These are phyloP conservation scores for Corvus hawaiiensis DNA, from an alignment of 2,113 vertebrate genomes.

Conservation along the genomic window DNA sequence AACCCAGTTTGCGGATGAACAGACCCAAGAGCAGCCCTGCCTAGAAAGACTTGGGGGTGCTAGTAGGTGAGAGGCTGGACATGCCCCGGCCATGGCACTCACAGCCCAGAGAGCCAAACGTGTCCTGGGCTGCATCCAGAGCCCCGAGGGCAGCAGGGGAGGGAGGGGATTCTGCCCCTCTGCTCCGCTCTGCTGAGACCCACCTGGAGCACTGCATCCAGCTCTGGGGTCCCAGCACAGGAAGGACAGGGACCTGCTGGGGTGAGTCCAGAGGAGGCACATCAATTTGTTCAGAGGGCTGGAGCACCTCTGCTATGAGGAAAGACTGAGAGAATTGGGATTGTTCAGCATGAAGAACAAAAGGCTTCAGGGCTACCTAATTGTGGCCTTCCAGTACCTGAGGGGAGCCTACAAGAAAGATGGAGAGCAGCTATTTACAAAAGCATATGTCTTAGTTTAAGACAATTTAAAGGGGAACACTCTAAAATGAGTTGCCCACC, in stretches of 20 bases:
- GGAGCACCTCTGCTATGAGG: rapidly evolving
- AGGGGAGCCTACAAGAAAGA: neutral
- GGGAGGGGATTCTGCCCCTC: neutral
- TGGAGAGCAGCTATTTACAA: neutral
- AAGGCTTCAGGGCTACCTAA: neutral
- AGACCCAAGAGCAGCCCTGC: neutral
- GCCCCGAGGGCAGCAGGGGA: neutral
- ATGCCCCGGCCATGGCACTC: neutral
- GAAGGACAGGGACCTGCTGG: rapidly evolving
- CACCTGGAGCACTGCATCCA: neutral
- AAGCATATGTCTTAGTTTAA: neutral
- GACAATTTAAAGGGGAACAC: neutral
- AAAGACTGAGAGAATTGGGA: neutral
- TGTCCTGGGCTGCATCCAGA: neutral
- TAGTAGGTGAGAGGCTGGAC: neutral
- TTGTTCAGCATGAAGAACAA: neutral
- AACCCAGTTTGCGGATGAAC: rapidly evolving
- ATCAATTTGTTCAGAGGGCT: neutral
- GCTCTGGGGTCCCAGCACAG: neutral
- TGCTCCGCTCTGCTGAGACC: neutral
- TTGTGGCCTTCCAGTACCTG: neutral
- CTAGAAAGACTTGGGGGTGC: neutral
- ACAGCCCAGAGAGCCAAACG: neutral
- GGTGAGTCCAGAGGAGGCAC: rapidly evolving
- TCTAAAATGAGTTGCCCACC: neutral